A percentile compares a stretch with the other conserved stretches of the same genome.
phyloP scores from a whole-genome alignment of 2,797 vertebrate genomes.

The Artibeus lituratus region DNA sequence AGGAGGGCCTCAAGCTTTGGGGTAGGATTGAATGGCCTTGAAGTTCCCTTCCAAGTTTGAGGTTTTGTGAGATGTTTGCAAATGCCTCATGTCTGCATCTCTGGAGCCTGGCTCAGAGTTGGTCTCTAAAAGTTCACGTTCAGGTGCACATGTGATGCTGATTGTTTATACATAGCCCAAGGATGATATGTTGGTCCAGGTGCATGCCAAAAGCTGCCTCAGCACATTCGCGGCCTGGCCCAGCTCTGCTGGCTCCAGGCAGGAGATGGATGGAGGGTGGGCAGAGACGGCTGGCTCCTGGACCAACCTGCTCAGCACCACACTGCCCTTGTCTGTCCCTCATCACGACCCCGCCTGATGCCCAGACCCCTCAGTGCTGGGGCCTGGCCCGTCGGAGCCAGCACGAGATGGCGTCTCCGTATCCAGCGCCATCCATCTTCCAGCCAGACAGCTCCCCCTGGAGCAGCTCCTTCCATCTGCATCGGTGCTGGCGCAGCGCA shows the following conservation, averaged over 20 bases:
- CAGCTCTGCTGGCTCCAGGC: neutral
- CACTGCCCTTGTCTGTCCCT: neutral
- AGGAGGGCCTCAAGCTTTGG: neutral
- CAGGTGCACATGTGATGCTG: accelerated
- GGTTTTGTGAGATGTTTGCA: neutral
- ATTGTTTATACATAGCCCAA: neutral
- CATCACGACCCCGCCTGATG: neutral
- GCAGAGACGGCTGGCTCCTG: neutral
- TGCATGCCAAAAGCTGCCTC: neutral
- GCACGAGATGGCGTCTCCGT: neutral
- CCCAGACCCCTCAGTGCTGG: neutral
- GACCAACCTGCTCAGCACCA: neutral
- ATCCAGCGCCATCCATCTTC: conserved; percentile 54
- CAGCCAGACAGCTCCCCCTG: conserved; percentile 51
- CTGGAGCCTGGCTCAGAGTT: neutral
- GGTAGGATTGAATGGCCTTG: neutral
- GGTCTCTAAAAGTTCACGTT: neutral
- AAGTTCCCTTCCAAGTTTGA: neutral
- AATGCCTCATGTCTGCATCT: accelerated
- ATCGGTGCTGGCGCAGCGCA: no score
- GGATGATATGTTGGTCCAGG: neutral
- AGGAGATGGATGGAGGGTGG: neutral
- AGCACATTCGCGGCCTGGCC: neutral
- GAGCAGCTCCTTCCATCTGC: conserved; percentile 8
- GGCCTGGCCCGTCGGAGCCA: neutral